Base-by-base conservation (phyloP, 1,140 invertebrate genomes). In the Probaryconus sp. region DNA sequence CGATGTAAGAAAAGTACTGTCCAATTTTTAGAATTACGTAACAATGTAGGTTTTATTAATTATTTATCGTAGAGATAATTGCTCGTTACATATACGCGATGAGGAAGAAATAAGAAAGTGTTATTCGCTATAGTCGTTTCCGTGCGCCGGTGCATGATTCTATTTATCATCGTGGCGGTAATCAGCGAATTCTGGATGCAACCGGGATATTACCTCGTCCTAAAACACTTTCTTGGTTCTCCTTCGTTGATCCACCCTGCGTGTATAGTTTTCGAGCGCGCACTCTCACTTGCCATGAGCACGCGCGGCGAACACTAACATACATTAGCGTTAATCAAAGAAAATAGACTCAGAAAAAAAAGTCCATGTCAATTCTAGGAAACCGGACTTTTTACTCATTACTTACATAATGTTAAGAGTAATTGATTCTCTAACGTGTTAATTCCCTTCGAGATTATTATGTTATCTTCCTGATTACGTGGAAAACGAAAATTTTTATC, bases 181-280 rank as follows among this genome's bases (percentile, higher is more conserved):
- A 76, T 70, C 73, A 71, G 40, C 56, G 61, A 76, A 76, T 76
- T 76, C 73, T 76, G 67, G 73, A 70, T 76, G 61, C 67, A 76
- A 76, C 67, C 67, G 73, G 61, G 56, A 76, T 70, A 76, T 76
- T 76, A 76, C 73, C 67, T 68, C 79, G 75, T 81, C 78, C 76
- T 77, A 74, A 74, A 73, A 78, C 80, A 81, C 79, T 85, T 83
- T 85, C 80, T 75, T 81, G 80, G 82, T 85, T 85, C 83, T 81
- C 84, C 82, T 82, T 81, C 74, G 79, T 77, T 83, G 78, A 79
- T 64, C 79, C 61, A 81, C 81, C 78, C 81, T 80, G 81, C 82
- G 83, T 85, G 83, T 65, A n/a, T n/a, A 55, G 63, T 77, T 83
- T 78, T 77, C 64, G 63, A 45, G 70, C 48, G 56, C 60, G 20